A percentile compares a stretch with the other conserved stretches of the same genome.
Conservation (phyloP, 2,888 invertebrate species). For the Ormyrus thymus region DNA sequence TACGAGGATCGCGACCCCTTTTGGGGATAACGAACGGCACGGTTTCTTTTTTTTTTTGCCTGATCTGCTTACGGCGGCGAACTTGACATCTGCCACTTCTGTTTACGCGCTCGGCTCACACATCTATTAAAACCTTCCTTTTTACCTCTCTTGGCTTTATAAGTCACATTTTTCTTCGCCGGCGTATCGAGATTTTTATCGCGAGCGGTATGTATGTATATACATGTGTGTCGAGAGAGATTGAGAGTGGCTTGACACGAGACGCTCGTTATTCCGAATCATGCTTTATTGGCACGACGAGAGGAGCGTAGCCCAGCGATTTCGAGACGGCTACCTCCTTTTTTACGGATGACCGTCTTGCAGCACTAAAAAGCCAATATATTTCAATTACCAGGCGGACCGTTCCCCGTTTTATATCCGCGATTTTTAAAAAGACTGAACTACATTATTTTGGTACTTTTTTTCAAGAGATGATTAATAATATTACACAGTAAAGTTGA, state of each 20-base stretch:
- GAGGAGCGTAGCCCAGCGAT: constrained; percentile 3
- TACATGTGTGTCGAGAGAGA: background rate
- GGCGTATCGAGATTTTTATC: constrained; percentile 38
- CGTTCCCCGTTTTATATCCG: background rate
- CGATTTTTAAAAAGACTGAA: too few species aligned
- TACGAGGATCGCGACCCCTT: constrained; percentile 6
- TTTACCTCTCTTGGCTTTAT: background rate
- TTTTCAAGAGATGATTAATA: too few species aligned
- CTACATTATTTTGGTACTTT: too few species aligned
- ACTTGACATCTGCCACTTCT: constrained; percentile 47
- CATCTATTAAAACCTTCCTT: constrained; percentile 29
- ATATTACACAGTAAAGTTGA: too few species aligned
- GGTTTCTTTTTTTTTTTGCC: constrained; percentile 24
- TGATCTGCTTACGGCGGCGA: background rate
- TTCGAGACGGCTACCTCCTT: background rate
- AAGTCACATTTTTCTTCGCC: constrained; percentile 14
- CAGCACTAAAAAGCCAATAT: constrained; percentile 24
- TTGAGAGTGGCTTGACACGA: background rate
- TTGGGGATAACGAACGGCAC: constrained; percentile 37
- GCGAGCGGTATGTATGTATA: background rate
- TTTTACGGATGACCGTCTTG: background rate
- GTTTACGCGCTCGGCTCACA: constrained; percentile 18
- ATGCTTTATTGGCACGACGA: constrained; percentile 28
- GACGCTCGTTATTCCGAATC: constrained; percentile 33
- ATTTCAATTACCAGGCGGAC: constrained; percentile 18